Evolutionary conservation across 2,113 vertebrate species (phyloP).

Genomic region (Plotosus lineatus): DNA sequence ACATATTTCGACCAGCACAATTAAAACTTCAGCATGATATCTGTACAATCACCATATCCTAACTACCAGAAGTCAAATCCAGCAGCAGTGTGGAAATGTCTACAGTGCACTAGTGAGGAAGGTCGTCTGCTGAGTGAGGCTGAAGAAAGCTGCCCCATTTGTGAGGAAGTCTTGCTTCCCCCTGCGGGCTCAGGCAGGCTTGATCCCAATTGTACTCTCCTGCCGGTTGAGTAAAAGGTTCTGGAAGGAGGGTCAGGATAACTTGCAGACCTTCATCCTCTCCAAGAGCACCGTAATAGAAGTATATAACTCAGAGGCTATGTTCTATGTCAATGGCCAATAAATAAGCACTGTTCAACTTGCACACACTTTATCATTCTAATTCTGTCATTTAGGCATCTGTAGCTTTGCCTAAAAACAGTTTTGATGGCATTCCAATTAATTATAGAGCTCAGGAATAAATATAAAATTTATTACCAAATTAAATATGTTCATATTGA

Average conservation of each 20-base stretch:
- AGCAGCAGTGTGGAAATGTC: neutral
- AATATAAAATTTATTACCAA: too few species aligned
- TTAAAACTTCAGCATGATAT: neutral
- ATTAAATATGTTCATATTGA: too few species aligned
- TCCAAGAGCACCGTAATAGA: neutral
- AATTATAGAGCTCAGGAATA: too few species aligned
- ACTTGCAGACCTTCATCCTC: neutral
- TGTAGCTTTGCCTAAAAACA: too few species aligned
- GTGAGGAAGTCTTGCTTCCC: too few species aligned
- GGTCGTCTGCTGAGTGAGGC: constrained; percentile 15
- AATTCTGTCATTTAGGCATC: too few species aligned
- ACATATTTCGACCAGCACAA: neutral
- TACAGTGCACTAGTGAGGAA: constrained; percentile 36
- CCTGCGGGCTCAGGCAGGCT: constrained; percentile 1
- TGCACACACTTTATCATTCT: neutral
- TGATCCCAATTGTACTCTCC: constrained; percentile 36
- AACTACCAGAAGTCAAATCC: neutral
- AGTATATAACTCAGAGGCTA: neutral
- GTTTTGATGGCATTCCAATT: too few species aligned
- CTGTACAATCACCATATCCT: neutral
- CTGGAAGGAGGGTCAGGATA: neutral
- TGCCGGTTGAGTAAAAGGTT: neutral
- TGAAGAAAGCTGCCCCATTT: constrained; percentile 4
- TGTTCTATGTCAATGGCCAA: neutral
- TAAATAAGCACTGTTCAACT: neutral